phyloP scores from a whole-genome alignment of 1,140 invertebrate species.

The Papilio glaucus region DNA sequence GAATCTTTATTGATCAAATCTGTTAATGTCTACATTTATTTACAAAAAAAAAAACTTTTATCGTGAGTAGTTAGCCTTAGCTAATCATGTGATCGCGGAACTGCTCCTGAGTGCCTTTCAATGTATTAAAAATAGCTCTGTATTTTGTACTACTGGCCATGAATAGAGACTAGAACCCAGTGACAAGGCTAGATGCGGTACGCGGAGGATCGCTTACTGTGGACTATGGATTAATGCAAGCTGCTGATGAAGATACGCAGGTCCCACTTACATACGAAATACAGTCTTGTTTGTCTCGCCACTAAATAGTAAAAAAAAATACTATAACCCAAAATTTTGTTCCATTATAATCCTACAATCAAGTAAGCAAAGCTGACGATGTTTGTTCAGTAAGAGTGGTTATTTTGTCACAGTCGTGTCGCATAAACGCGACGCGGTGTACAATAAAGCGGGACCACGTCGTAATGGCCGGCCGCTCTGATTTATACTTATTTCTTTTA shows the following conservation, averaged over 20 bases:
- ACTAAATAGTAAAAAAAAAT: no score
- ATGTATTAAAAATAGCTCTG: neutral
- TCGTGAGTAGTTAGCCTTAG: no score
- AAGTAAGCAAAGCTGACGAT: constrained; percentile 25
- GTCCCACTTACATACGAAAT: no score
- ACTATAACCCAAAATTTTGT: neutral
- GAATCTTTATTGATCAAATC: neutral
- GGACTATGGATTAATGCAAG: no score
- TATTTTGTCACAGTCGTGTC: constrained; percentile 75
- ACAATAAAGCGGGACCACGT: constrained; percentile 68
- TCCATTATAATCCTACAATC: neutral
- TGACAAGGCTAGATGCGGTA: no score
- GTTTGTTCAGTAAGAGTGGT: constrained; percentile 56
- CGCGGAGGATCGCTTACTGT: no score
- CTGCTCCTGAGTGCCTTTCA: neutral
- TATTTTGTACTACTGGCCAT: no score
- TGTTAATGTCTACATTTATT: neutral
- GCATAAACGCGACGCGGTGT: constrained; percentile 71
- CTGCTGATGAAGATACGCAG: no score
- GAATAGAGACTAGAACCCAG: no score
- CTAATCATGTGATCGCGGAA: neutral
- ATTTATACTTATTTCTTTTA: constrained; percentile 82
- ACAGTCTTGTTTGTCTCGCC: no score
- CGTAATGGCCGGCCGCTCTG: constrained; percentile 73
- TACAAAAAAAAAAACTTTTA: no score